Base-by-base conservation (phyloP, 2,797 vertebrate species). In the Oreochromis grahami region DNA sequence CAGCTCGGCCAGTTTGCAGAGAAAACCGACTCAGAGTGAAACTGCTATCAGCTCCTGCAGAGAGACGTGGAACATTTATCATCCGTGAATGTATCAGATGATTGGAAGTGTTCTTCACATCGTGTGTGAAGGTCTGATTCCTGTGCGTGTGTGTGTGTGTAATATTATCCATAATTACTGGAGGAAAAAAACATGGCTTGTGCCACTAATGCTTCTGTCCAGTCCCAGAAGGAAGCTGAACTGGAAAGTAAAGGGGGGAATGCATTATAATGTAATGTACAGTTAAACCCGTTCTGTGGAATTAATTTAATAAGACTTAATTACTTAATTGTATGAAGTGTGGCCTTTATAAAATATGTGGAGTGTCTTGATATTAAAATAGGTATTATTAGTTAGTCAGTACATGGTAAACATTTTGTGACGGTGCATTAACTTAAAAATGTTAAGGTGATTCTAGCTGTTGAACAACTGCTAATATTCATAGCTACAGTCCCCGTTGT, bases 121-220 rank as follows among this genome's bases (percentile, higher is more conserved):
- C 48, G 15, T 72, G 43, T 48, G 68, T 48, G 68, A 26, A 9
- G 21, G 8, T 45, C 1, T 17, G 41, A 45, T 45, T 17, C 38
- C 21, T 70, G 38, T 19, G 17, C 19, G 48, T 19, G 17, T 50
- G 48, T 19, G 48, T 48, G 3, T 48, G 68, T 53, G 68, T 83
- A 78, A 85, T 48, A 82, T 77, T 65, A 78, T 53, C 81, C 77
- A 55, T 81, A 48, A 79, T 83, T 55, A 77, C 72, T 15, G 74
- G 4, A 21, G 1, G 8, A 3, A 19, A 60, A 60, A 52, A 19
- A 63, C 38, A 36, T 48, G 65, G 26, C 70, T 24, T 55, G 43
- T 63, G 12, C 43, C 48, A 5, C 21, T 88, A 85, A 87, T 85
- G 88, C 43, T 78, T 45, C 2, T 13, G 4, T 85, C 29, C 12